A percentile compares a stretch with the other conserved stretches of the same genome.
phyloP scores from a whole-genome alignment of 2,113 vertebrate genomes.

The Nothocercus julius region DNA sequence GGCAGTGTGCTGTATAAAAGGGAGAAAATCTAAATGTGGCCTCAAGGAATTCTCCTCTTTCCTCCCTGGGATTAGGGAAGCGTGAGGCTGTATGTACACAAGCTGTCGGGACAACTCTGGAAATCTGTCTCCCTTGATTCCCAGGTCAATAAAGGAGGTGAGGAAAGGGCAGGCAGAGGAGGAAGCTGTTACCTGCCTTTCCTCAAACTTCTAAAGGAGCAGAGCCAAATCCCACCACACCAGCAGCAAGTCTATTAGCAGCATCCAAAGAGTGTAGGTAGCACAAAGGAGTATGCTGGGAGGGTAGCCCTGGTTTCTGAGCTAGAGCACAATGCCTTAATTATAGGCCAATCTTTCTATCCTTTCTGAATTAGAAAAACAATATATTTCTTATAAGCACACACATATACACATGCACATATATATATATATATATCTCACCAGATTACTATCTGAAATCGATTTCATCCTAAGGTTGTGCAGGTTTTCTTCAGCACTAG shows the following conservation, averaged over 20 bases:
- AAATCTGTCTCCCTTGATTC: not conserved
- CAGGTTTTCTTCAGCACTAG: not conserved
- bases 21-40: not conserved
- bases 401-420: too few relatives aligned
- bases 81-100: accelerated
- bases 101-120: not conserved
- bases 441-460: not conserved
- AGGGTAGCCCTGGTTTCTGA: not conserved
- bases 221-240: accelerated
- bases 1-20: not conserved
- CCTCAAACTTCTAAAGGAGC: not conserved
- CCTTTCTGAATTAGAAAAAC: not conserved
- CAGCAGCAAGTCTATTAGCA: not conserved
- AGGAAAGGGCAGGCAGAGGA: not conserved
- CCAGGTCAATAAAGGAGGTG: not conserved
- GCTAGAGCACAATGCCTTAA: not conserved
- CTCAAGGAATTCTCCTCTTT: not conserved
- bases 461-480: not conserved
- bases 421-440: not conserved
- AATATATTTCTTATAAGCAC: not conserved
- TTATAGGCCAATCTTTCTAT: not conserved
- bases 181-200: not conserved
- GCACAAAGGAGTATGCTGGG: not conserved
- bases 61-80: not conserved
- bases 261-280: not conserved